phyloP scores from a whole-genome alignment of 2,888 invertebrate genomes.

The Drosophila mettleri region DNA sequence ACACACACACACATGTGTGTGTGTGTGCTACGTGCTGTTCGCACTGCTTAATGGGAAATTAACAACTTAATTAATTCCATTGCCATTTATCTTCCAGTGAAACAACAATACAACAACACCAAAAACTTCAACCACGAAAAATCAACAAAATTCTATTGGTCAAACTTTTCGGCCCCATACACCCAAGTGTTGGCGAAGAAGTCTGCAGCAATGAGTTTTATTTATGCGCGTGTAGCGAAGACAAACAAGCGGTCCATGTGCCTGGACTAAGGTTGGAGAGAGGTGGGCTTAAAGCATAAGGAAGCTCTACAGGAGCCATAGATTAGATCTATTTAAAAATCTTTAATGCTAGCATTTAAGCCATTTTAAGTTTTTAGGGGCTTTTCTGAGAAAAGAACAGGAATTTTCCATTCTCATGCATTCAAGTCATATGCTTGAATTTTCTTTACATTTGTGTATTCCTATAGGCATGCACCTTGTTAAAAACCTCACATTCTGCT shows the following conservation, averaged over 20 bases:
- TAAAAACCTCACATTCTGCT: neutral
- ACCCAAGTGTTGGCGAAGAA: neutral
- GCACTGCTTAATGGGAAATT: slow-evolving; percentile 83
- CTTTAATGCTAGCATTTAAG: slow-evolving; percentile 1
- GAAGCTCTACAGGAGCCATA: neutral
- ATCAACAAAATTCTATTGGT: slow-evolving; percentile 78
- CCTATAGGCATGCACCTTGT: neutral
- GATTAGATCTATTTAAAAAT: slow-evolving; percentile 19
- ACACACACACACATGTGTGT: slow-evolving; percentile 25
- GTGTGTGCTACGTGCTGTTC: slow-evolving; percentile 62
- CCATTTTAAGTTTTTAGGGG: neutral
- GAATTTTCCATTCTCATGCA: neutral
- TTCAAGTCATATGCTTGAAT: neutral
- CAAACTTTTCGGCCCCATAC: slow-evolving; percentile 60
- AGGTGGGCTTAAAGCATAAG: slow-evolving; percentile 34
- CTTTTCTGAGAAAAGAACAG: neutral
- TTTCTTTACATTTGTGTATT: neutral
- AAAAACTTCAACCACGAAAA: slow-evolving; percentile 67
- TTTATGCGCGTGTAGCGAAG: slow-evolving; percentile 74
- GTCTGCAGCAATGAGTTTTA: slow-evolving; percentile 69
- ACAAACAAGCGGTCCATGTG: slow-evolving; percentile 55
- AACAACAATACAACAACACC: slow-evolving; percentile 40
- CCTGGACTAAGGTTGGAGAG: slow-evolving; percentile 3
- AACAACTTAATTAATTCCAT: slow-evolving; percentile 85
- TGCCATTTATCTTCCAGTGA: slow-evolving; percentile 82